Evolutionary conservation across 2,888 invertebrate species (phyloP).

Genomic region (Plemyria rubiginata): DNA sequence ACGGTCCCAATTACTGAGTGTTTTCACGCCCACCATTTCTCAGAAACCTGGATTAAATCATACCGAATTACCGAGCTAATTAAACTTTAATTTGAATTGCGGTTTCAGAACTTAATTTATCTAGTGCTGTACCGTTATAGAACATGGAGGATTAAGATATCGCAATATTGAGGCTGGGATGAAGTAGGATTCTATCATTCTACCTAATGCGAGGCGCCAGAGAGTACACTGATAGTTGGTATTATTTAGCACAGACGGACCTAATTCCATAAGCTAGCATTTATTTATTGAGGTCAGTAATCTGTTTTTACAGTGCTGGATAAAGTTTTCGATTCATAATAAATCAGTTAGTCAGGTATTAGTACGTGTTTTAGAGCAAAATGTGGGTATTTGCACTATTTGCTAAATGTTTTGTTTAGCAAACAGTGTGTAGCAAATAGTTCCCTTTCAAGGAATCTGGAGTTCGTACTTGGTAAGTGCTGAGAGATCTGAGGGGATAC

Average conservation of each 20-base stretch:
- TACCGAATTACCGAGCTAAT: constrained; percentile 33
- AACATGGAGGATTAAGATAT: background rate
- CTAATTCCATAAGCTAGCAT: background rate
- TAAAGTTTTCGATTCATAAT: background rate
- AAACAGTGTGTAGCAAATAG: too few relatives aligned
- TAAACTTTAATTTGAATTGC: constrained; percentile 34
- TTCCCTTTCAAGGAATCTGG: too few relatives aligned
- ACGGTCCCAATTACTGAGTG: constrained; percentile 36
- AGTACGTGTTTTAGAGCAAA: too few relatives aligned
- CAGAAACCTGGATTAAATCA: constrained; percentile 39
- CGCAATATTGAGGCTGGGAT: constrained; percentile 14
- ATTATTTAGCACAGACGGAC: background rate
- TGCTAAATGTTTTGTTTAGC: too few relatives aligned
- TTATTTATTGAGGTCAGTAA: background rate
- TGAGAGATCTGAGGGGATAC: too few relatives aligned
- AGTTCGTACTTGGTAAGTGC: too few relatives aligned
- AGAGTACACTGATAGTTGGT: background rate
- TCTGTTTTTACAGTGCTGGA: background rate
- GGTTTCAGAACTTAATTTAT: constrained; percentile 22
- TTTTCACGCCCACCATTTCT: constrained; percentile 39
- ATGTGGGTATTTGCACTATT: too few relatives aligned
- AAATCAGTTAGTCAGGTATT: background rate
- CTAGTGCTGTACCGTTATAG: constrained; percentile 3
- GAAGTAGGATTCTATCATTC: constrained; percentile 16
- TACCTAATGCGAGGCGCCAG: constrained; percentile 14